Base-by-base conservation (phyloP, 2,797 vertebrate genomes). In the Hydrocynus forskahlii region DNA sequence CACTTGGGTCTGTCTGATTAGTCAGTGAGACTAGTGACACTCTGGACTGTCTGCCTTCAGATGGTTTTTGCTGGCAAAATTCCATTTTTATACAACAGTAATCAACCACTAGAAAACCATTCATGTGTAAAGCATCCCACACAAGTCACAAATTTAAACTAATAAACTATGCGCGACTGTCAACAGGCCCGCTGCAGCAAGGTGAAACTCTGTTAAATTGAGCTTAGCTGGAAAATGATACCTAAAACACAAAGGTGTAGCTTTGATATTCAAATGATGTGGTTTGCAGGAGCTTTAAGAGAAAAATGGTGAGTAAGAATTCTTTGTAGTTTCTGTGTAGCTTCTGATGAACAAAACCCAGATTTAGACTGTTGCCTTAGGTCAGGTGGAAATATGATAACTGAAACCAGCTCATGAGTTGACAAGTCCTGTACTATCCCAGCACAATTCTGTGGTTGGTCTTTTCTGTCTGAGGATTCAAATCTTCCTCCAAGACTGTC, bases 301-400 rank as follows among this genome's bases (percentile, higher is more conserved):
- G 83, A 86, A 86, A 80, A 55, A 2, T 84, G 72, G 76, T 87
- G 84, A 85, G 79, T 85, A 82, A 83, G 48, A 83, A 48, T 87
- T 86, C 74, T 72, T 76, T 81, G 52, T 84, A 75, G 63, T 75
- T 57, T 78, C 75, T 35, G 35, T 35, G 35, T 35, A 35, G 35
- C 76, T 57, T 67, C 52, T 71, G 50, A 23, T 70, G 66, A 67
- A 66, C 45, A 19, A 45, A 59, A 29, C 52, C 29, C 19, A 78
- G 71, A 64, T 67, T 80, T 80, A 72, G 59, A 79, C 57, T 67
- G 55, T 68, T 25, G 75, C 59, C 64, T 75, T 19, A 72, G 40
- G 76, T 78, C 23, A 75, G 29, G 76, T 83, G 75, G 70, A 86
- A 83, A 84, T 81, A 81, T 79, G 45, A 75, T 67, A 80, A 84